Percentiles rank a stretch among this genome's conserved stretches.
These are phyloP conservation scores for Eretmochelys imbricata DNA, from an alignment of 2,113 vertebrate species.

Conservation along the genomic window DNA sequence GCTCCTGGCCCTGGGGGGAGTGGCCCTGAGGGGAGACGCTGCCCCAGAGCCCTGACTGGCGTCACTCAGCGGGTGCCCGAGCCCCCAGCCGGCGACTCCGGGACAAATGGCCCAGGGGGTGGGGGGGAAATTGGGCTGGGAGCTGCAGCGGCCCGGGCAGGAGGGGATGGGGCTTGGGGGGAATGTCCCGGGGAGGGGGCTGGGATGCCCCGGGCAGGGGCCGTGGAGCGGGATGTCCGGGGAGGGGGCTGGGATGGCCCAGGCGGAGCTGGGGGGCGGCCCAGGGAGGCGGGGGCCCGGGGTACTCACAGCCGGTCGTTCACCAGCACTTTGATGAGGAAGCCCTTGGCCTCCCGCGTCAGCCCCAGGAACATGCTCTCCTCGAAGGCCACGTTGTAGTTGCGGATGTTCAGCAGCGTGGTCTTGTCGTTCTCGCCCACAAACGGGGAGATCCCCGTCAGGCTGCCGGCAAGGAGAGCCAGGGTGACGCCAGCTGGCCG, in stretches of 20 bases:
- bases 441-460: slow-evolving; percentile 95
- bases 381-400: slow-evolving; percentile 96
- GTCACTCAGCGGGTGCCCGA: too few species aligned
- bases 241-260: neutral
- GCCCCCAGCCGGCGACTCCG: neutral
- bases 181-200: too few species aligned
- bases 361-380: slow-evolving; percentile 93
- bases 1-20: too few species aligned
- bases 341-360: slow-evolving; percentile 92
- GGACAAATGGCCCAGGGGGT: too few species aligned
- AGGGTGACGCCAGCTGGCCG: neutral
- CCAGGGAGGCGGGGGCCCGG: too few species aligned
- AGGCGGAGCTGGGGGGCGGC: fast-evolving
- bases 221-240: neutral
- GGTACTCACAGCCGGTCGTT: slow-evolving; percentile 92
- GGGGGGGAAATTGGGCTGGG: too few species aligned
- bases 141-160: too few species aligned
- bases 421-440: slow-evolving; percentile 95
- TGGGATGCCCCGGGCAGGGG: too few species aligned
- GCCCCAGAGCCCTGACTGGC: too few species aligned
- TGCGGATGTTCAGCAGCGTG: slow-evolving; percentile 93
- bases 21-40: too few species aligned
- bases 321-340: slow-evolving; percentile 97
- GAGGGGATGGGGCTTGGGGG: too few species aligned
- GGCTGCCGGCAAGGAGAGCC: slow-evolving; percentile 71